These are phyloP conservation scores for Ateles fusciceps DNA, from an alignment of 2,797 vertebrate genomes.

Conservation along the genomic window DNA sequence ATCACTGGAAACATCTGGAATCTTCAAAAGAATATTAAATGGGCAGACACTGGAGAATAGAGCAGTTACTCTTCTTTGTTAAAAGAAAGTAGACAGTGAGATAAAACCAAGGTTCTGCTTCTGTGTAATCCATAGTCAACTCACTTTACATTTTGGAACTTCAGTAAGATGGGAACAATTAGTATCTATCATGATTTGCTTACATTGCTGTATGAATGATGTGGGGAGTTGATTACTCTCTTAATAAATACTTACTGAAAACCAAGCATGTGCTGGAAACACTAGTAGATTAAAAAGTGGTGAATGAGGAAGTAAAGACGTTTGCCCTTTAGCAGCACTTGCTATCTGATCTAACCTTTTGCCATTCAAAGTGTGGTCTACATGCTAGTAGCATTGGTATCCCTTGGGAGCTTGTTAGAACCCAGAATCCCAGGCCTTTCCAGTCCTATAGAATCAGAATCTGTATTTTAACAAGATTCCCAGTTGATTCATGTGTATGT, in stretches of 20 bases:
- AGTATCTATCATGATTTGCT: background rate
- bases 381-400: background rate
- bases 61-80: background rate
- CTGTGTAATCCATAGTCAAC: background rate
- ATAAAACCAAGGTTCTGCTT: background rate
- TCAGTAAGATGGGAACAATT: background rate
- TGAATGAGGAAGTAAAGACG: background rate
- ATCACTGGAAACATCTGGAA: background rate
- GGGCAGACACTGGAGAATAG: background rate
- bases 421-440: background rate
- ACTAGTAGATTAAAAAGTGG: background rate
- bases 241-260: background rate
- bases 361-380: background rate
- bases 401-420: background rate
- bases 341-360: background rate
- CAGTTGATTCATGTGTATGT: background rate
- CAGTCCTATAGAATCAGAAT: background rate
- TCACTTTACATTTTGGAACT: background rate
- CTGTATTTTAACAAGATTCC: background rate
- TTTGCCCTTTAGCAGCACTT: background rate
- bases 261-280: background rate
- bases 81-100: background rate
- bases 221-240: background rate
- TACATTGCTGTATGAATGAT: background rate
- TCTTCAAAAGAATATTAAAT: background rate